Conservation (phyloP, 2,797 vertebrate species). For the Enteromius radiatus region DNA sequence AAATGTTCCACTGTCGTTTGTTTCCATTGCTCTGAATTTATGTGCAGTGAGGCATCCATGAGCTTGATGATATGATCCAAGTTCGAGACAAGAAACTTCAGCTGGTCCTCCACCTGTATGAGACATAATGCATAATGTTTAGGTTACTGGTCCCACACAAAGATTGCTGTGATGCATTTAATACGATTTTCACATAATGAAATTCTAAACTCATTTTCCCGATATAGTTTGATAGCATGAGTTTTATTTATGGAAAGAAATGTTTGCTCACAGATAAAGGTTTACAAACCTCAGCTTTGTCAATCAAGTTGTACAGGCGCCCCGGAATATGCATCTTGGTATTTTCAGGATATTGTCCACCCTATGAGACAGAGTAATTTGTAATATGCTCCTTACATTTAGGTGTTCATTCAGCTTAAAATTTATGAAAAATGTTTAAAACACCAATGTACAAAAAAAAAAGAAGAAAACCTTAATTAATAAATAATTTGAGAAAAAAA, state of each 20-base stretch:
- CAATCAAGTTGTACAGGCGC: not conserved
- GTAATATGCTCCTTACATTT: not conserved
- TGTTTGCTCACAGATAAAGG: not conserved
- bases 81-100: conserved; percentile 47
- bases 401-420: not conserved
- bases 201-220: not conserved
- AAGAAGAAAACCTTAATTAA: too few relatives aligned
- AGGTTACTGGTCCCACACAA: not conserved
- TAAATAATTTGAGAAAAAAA: not conserved
- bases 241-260: not conserved
- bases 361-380: conserved; percentile 30
- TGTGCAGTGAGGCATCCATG: not conserved
- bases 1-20: conserved; percentile 6
- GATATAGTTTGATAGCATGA: not conserved
- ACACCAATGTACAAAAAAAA: not conserved
- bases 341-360: not conserved
- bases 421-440: not conserved
- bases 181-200: not conserved
- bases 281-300: conserved; percentile 6
- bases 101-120: conserved; percentile 36
- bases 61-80: conserved; percentile 36
- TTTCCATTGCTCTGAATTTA: conserved; percentile 24
- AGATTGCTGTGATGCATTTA: not conserved
- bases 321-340: not conserved
- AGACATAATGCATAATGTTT: not conserved